Conservation (phyloP, 1,140 invertebrate genomes). For the Phthorimaea operculella region DNA sequence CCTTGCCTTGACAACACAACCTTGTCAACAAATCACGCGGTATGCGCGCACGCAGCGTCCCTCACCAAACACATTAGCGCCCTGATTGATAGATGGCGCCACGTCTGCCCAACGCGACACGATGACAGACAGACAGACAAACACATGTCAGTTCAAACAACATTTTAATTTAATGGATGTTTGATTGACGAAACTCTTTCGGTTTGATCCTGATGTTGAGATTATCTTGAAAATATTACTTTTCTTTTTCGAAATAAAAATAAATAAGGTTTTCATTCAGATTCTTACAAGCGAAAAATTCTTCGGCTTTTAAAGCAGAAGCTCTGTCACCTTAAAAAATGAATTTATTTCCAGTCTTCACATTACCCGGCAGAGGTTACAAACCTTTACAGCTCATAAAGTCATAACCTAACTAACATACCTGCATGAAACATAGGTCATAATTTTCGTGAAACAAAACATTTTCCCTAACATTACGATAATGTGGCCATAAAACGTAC, state of each 20-base stretch:
- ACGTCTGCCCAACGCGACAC: not conserved
- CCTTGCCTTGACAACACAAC: too few species aligned
- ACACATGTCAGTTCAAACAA: not conserved
- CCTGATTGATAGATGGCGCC: constrained; percentile 5
- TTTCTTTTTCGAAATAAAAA: too few species aligned
- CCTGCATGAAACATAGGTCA: not conserved
- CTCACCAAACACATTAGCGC: not conserved
- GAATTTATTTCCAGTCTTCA: not conserved
- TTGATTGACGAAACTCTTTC: not conserved
- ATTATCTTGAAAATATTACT: too few species aligned
- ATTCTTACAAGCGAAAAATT: too few species aligned
- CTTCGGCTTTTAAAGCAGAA: too few species aligned
- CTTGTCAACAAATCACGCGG: too few species aligned
- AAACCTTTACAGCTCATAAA: not conserved
- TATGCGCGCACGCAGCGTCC: not conserved
- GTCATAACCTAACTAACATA: not conserved
- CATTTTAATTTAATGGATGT: constrained; percentile 6
- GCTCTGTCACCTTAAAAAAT: too few species aligned
- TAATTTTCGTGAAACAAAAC: constrained; percentile 1
- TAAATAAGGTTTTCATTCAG: too few species aligned
- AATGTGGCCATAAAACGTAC: not conserved
- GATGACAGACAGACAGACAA: constrained; percentile 4
- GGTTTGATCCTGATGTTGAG: too few species aligned
- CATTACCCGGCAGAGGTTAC: not conserved
- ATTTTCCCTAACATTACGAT: not conserved